These are phyloP conservation scores for Drosophila repleta DNA, from an alignment of 1,140 invertebrate genomes.

Conservation along the genomic window DNA sequence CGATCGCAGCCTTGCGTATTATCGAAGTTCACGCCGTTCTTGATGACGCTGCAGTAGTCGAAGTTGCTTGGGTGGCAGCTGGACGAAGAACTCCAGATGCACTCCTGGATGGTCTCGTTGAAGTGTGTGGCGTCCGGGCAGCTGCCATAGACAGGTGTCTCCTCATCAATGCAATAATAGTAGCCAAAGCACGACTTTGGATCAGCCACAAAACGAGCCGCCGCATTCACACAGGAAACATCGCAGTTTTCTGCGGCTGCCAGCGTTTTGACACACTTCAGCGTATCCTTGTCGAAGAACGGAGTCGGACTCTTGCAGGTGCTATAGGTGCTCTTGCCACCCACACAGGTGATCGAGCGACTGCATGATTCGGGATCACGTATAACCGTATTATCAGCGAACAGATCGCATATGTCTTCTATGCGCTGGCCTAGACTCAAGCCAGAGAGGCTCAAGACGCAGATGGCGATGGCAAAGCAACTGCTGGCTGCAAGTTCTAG, in stretches of 20 bases:
- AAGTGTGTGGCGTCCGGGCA: conserved; percentile 62
- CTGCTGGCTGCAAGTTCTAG: background rate
- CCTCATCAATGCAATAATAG: conserved; percentile 56
- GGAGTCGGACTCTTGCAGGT: conserved; percentile 52
- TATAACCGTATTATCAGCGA: conserved; percentile 55
- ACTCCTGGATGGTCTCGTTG: conserved; percentile 52
- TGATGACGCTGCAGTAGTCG: conserved; percentile 69
- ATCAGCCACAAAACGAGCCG: conserved; percentile 47
- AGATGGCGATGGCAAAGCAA: conserved; percentile 12
- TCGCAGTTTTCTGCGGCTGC: conserved; percentile 22
- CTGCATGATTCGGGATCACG: conserved; percentile 66
- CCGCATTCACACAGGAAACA: conserved; percentile 44
- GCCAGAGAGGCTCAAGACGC: background rate
- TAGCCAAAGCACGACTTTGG: conserved; percentile 70
- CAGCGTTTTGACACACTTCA: conserved; percentile 51
- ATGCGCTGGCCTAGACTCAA: conserved; percentile 9
- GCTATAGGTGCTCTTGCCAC: conserved; percentile 36
- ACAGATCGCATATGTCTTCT: conserved; percentile 62
- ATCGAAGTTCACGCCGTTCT: conserved; percentile 54
- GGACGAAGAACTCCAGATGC: conserved; percentile 42
- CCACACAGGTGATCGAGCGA: conserved; percentile 60
- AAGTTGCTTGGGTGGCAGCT: conserved; percentile 43
- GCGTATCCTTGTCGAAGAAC: conserved; percentile 60
- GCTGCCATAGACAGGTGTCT: conserved; percentile 41
- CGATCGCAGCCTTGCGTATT: conserved; percentile 52